Evolutionary conservation across 2,797 vertebrate genomes (phyloP).

Genomic region (Melanotaenia trifasciata): DNA sequence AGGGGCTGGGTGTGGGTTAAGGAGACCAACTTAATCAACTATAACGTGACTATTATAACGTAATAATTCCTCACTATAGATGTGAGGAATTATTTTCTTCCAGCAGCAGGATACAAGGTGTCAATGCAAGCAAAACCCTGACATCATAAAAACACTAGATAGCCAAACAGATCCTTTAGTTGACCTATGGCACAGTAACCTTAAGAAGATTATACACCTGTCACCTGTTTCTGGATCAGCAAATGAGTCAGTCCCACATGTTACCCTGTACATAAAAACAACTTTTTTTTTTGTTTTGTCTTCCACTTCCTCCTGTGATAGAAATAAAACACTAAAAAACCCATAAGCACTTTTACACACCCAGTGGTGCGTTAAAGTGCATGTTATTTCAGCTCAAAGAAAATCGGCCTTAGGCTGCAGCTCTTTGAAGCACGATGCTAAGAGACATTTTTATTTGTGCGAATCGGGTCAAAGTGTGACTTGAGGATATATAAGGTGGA

Average conservation of each 20-base stretch:
- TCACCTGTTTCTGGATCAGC: slow-evolving; percentile 21
- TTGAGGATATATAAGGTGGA: slow-evolving; percentile 25
- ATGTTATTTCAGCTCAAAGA: slow-evolving; percentile 14
- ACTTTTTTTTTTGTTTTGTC: background rate
- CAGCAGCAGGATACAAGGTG: slow-evolving; percentile 45
- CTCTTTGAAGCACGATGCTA: slow-evolving; percentile 43
- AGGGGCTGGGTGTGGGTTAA: too few relatives aligned
- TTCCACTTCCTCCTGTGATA: slow-evolving; percentile 14
- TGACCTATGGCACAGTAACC: slow-evolving; percentile 40
- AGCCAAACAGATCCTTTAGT: slow-evolving; percentile 34
- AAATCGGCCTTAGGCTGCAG: slow-evolving; percentile 9
- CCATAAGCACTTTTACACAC: too few relatives aligned
- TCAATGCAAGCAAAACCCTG: slow-evolving; percentile 49
- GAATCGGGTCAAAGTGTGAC: slow-evolving; percentile 52
- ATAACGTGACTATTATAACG: too few relatives aligned
- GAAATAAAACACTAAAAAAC: slow-evolving; percentile 19
- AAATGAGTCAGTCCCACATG: background rate
- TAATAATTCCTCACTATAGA: too few relatives aligned
- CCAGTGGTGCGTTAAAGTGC: slow-evolving; percentile 10
- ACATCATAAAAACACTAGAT: slow-evolving; percentile 49
- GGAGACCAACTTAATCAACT: too few relatives aligned
- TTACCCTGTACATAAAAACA: background rate
- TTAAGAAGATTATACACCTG: slow-evolving; percentile 39
- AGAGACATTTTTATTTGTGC: slow-evolving; percentile 35
- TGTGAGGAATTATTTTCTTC: slow-evolving; percentile 49